Percentiles rank a stretch among this genome's conserved stretches.
phyloP scores from a whole-genome alignment of 1,140 invertebrate species.

The Cephus cinctus region DNA sequence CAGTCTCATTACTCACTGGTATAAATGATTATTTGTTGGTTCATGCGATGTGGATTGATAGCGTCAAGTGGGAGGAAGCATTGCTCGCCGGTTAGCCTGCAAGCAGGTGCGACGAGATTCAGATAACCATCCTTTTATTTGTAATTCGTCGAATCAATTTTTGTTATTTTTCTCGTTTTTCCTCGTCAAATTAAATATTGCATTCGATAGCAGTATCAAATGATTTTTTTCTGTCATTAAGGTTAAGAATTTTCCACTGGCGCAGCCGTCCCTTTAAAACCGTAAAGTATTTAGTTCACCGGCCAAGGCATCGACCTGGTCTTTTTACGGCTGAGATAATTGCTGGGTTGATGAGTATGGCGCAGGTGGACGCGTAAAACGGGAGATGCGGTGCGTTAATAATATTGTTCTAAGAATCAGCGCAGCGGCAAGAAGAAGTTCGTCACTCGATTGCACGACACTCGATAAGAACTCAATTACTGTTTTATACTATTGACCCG shows the following conservation, averaged over 20 bases:
- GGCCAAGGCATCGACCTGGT: not conserved
- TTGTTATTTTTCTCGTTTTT: constrained; percentile 4
- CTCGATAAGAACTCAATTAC: constrained; percentile 34
- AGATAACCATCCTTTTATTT: too few species aligned
- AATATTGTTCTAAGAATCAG: constrained; percentile 20
- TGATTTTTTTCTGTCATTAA: too few species aligned
- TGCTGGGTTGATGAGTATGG: constrained; percentile 3
- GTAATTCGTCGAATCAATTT: too few species aligned
- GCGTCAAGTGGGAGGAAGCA: too few species aligned
- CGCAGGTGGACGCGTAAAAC: constrained; percentile 9
- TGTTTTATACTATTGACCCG: constrained; percentile 28
- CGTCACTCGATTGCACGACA: constrained; percentile 24
- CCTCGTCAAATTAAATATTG: too few species aligned
- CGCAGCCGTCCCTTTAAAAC: too few species aligned
- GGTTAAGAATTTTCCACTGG: too few species aligned
- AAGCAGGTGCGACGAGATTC: too few species aligned
- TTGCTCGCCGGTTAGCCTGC: too few species aligned
- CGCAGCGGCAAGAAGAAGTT: constrained; percentile 13
- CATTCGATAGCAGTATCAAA: too few species aligned
- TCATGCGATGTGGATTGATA: not conserved
- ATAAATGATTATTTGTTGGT: not conserved
- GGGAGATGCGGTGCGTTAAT: constrained; percentile 21
- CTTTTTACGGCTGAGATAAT: constrained; percentile 15
- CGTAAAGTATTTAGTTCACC: constrained; percentile 11
- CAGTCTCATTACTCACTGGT: not conserved